phyloP scores from a whole-genome alignment of 2,113 vertebrate genomes.

The Oriolus oriolus region DNA sequence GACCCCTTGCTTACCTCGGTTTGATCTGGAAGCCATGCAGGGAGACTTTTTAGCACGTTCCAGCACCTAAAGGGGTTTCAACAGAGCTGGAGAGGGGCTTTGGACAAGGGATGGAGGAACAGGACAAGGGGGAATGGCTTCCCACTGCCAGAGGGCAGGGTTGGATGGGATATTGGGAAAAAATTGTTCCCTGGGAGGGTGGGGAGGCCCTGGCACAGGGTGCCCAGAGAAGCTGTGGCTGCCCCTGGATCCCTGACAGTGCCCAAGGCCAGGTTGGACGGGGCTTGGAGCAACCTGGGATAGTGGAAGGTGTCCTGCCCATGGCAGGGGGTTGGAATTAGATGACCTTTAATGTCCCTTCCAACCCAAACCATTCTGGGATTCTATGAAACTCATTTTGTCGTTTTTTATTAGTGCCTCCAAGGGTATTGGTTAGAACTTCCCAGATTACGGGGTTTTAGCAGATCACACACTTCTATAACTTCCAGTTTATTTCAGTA shows the following conservation, averaged over 20 bases:
- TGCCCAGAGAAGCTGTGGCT: background rate
- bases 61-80: background rate
- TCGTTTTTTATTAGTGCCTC: background rate
- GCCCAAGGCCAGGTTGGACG: fast-evolving
- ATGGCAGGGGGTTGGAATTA: fast-evolving
- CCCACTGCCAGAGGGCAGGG: background rate
- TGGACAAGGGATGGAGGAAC: background rate
- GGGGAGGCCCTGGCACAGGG: background rate
- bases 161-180: fast-evolving
- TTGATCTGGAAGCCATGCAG: background rate
- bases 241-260: background rate
- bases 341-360: background rate
- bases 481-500: background rate
- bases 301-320: fast-evolving
- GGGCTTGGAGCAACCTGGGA: background rate
- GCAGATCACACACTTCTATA: background rate
- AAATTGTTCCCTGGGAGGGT: fast-evolving
- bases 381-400: background rate
- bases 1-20: background rate
- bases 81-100: background rate
- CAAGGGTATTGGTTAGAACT: background rate
- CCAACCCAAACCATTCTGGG: background rate
- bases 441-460: fast-evolving
- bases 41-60: background rate
- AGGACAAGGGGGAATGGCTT: background rate